Base-by-base conservation (phyloP, 2,888 invertebrate species). In the Nomada ruficornis region DNA sequence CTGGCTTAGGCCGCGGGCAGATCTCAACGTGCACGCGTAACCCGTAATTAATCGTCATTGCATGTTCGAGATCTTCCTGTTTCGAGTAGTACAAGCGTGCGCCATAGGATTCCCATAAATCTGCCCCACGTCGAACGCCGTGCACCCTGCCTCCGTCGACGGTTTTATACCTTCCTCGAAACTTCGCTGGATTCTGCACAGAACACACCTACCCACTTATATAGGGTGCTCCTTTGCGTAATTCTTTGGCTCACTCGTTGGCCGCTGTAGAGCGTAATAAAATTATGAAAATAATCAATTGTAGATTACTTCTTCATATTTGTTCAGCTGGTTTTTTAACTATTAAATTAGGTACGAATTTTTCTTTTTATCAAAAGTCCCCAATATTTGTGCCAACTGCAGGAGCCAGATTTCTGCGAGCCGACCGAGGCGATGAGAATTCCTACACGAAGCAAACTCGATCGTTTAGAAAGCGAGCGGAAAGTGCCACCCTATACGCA, bases 41-140 rank as follows among this genome's bases (percentile, higher is more conserved):
- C 80, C 78, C 57, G 82, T 88, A 89, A 89, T 89, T 89, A 89
- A 89, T 89, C 83, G 86, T 88, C 85, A 84, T 88, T 80, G 77
- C 80, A 73, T 87, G 84, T 76, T 78, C 84, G 77, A 80, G 81
- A 83, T 86, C 89, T 89, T 88, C 89, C 82, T 80, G 83, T 88
- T 87, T 84, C 80, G 82, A 83, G 86, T 80, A 77, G 78, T 84
- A 84, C 77, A 82, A 81, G 80, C 77, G 74, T 73, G 74, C 69
- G 77, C 81, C 80, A 79, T 84, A 83, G 85, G 75, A 82, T 80
- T 64, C 65, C 77, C 76, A 86, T 88, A 88, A 88, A 88, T 88
- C 84, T 85, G 75, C 13, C 65, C 71, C 42, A 64, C 74, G 87
- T 85, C 88, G 87, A 87, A 85, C 73, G 75, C 63, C 62, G 74